Evolutionary conservation across 1,140 invertebrate genomes (phyloP).

Genomic region (Drosophila punjabiensis): DNA sequence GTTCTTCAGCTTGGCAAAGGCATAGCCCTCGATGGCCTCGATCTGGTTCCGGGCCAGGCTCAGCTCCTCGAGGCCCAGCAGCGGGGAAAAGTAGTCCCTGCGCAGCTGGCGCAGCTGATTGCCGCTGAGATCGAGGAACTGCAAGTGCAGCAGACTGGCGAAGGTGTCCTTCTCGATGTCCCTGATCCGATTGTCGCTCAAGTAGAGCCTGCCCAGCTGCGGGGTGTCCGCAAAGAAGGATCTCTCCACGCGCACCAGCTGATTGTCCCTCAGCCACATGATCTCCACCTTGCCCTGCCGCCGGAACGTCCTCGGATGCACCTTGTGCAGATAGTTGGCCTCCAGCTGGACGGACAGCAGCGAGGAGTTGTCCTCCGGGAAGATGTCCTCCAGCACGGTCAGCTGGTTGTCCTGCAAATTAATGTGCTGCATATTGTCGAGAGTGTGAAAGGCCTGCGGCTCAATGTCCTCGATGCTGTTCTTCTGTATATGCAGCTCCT

Average conservation of each 20-base stretch:
- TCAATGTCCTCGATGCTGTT: conserved; percentile 93
- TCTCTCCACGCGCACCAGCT: conserved; percentile 90
- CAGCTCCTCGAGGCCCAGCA: conserved; percentile 89
- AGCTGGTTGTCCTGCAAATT: conserved; percentile 94
- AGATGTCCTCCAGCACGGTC: conserved; percentile 92
- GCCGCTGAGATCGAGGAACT: conserved; percentile 92
- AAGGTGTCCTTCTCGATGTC: conserved; percentile 93
- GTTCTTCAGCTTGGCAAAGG: conserved; percentile 88
- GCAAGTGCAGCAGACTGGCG: conserved; percentile 90
- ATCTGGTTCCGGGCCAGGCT: conserved; percentile 89
- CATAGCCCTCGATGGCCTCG: conserved; percentile 87
- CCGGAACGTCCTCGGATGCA: conserved; percentile 92
- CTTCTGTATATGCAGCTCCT: conserved; percentile 95
- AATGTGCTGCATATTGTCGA: conserved; percentile 94
- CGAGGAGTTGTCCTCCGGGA: conserved; percentile 89
- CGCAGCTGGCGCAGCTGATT: conserved; percentile 90
- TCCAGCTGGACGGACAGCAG: conserved; percentile 94
- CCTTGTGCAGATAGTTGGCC: conserved; percentile 91
- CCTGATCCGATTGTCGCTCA: conserved; percentile 93
- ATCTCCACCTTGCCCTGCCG: conserved; percentile 93
- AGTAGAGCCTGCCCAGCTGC: conserved; percentile 91
- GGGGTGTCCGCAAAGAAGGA: conserved; percentile 91
- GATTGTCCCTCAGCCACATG: conserved; percentile 94
- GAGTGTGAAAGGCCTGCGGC: conserved; percentile 92
- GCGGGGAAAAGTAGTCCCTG: conserved; percentile 88